Evolutionary conservation across 2,113 vertebrate species (phyloP).

Genomic region (Fregetta grallaria): DNA sequence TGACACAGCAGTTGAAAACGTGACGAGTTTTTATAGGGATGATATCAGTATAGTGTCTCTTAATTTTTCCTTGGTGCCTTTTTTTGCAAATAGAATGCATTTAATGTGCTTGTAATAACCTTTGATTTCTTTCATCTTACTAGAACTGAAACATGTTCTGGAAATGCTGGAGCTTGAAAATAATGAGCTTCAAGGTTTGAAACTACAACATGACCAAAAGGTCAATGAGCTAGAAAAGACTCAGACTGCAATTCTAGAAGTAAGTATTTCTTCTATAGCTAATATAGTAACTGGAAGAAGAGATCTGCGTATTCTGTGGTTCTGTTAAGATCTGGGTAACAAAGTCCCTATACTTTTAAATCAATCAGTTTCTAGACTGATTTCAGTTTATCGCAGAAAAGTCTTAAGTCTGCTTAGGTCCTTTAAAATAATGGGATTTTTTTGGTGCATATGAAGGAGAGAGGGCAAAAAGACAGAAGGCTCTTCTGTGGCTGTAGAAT

Average conservation of each 20-base stretch:
- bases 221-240: conserved; percentile 75
- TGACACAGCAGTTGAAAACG: neutral
- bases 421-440: neutral
- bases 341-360: neutral
- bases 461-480: neutral
- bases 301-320: neutral
- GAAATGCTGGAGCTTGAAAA: conserved; percentile 80
- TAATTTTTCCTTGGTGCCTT: neutral
- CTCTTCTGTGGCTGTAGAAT: neutral
- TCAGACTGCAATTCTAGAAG: conserved; percentile 73
- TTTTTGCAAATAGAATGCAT: neutral
- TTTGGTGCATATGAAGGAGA: neutral
- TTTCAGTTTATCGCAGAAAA: neutral
- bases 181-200: conserved; percentile 73
- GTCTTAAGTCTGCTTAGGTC: neutral
- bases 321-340: neutral
- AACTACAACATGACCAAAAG: conserved; percentile 76
- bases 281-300: neutral
- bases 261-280: conserved; percentile 33
- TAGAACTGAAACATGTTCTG: conserved; percentile 81
- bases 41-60: neutral
- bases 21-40: neutral
- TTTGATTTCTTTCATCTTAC: neutral
- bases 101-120: neutral
- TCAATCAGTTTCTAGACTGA: neutral